phyloP scores from a whole-genome alignment of 2,113 vertebrate species.

The Aepyceros melampus region DNA sequence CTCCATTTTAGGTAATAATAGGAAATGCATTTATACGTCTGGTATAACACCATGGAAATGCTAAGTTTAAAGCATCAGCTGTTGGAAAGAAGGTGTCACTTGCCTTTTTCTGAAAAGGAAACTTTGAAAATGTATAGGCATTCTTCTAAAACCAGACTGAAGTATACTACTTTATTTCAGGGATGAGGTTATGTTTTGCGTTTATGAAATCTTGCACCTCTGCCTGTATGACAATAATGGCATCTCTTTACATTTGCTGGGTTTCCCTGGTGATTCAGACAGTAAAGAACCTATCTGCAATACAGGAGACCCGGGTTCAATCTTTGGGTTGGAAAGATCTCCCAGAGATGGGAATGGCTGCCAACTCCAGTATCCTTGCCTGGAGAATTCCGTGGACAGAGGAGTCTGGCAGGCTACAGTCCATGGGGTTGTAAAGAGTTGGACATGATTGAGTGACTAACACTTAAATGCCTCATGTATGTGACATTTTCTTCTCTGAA shows the following conservation, averaged over 20 bases:
- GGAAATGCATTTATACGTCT: neutral
- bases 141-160: neutral
- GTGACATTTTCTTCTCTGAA: neutral
- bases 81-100: neutral
- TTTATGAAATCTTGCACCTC: neutral
- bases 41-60: too few relatives aligned
- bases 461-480: neutral
- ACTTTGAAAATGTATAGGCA: neutral
- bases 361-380: neutral
- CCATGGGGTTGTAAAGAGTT: neutral
- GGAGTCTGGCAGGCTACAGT: neutral
- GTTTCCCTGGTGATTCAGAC: neutral
- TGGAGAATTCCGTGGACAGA: neutral
- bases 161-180: neutral
- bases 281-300: neutral
- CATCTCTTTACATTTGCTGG: neutral
- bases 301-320: neutral
- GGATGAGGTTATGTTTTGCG: neutral
- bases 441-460: neutral
- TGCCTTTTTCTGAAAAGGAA: neutral
- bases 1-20: neutral
- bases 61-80: neutral
- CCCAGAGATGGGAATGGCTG: neutral
- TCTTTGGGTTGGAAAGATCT: neutral
- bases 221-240: neutral